phyloP scores from a whole-genome alignment of 2,888 invertebrate species.

The Sinopyrophorus schimmeli region DNA sequence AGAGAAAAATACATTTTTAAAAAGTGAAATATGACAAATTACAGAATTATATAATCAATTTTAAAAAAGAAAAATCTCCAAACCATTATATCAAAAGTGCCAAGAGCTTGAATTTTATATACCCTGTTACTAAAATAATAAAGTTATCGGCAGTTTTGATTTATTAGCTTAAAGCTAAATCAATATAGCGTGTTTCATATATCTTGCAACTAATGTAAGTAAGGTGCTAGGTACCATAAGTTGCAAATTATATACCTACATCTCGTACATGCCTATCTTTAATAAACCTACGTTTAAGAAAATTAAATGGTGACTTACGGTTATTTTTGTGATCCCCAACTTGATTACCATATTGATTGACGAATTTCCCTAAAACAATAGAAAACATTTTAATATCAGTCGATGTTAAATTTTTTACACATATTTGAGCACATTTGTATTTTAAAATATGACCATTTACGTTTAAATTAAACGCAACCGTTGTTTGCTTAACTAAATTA shows the following conservation, averaged over 20 bases:
- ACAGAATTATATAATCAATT: too few relatives aligned
- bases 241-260: conserved; percentile 33
- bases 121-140: conserved; percentile 44
- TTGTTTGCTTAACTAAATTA: conserved; percentile 20
- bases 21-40: too few relatives aligned
- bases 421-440: too few relatives aligned
- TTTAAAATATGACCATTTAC: too few relatives aligned
- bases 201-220: conserved; percentile 37
- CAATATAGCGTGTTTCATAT: conserved; percentile 48
- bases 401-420: too few relatives aligned
- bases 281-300: too few relatives aligned
- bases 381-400: too few relatives aligned
- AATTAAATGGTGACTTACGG: conserved; percentile 47
- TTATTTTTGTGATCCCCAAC: conserved; percentile 48
- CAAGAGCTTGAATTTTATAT: conserved; percentile 21
- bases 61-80: too few relatives aligned
- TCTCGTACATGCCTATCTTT: too few relatives aligned
- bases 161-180: conserved; percentile 48
- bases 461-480: too few relatives aligned
- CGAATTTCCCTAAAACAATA: conserved; percentile 49
- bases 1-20: too few relatives aligned
- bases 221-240: conserved; percentile 32
- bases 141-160: conserved; percentile 50
- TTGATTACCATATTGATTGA: conserved; percentile 50
- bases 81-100: conserved; percentile 6